These are phyloP conservation scores for Aphis craccivora DNA, from an alignment of 1,140 invertebrate species.

Conservation along the genomic window DNA sequence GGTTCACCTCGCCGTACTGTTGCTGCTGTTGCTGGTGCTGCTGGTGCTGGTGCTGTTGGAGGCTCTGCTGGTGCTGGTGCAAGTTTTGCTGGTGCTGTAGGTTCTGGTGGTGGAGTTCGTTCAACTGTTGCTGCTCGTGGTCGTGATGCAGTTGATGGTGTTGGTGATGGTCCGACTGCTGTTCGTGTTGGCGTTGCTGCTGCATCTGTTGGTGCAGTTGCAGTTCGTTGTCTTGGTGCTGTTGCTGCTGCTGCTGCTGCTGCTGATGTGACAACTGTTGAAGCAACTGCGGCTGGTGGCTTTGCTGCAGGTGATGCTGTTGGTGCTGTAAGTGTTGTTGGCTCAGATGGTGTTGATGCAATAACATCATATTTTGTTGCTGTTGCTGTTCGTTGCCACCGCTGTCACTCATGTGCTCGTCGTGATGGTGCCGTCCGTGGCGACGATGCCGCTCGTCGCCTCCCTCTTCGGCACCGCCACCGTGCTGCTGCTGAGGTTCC, in stretches of 20 bases:
- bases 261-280: not conserved
- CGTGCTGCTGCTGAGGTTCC: slow-evolving; percentile 31
- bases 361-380: not conserved
- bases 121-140: not conserved
- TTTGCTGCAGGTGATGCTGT: not conserved
- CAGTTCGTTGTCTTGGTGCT: not conserved
- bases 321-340: slow-evolving; percentile 14
- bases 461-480: not conserved
- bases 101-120: slow-evolving; percentile 12
- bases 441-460: not conserved
- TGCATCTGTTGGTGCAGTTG: not conserved
- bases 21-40: slow-evolving; percentile 52
- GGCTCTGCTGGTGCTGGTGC: not conserved
- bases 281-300: not conserved
- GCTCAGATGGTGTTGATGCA: not conserved
- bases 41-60: not conserved
- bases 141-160: not conserved
- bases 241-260: not conserved
- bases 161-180: not conserved
- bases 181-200: slow-evolving; percentile 36
- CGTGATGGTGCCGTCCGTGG: not conserved
- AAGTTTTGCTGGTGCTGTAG: slow-evolving; percentile 1
- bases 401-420: not conserved
- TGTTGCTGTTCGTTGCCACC: not conserved
- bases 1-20: slow-evolving; percentile 58